Evolutionary conservation across 23 tunicate genomes (phyloP).

Genomic region (Trididemnum clinides): DNA sequence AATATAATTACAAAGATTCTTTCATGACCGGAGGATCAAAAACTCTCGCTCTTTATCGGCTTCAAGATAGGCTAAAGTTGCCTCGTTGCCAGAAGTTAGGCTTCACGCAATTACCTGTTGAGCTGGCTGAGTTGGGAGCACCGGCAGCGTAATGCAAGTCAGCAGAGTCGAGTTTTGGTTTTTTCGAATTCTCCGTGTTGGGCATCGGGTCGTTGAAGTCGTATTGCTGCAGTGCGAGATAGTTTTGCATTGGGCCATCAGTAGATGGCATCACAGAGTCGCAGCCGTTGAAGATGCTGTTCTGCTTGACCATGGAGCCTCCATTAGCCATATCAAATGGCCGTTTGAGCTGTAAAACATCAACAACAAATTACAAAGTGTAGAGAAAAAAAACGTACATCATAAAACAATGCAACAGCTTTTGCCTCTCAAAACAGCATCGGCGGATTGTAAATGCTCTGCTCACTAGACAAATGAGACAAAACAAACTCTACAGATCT

Average conservation of each 20-base stretch:
- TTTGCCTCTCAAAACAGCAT: too few species aligned
- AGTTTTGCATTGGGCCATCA: background rate
- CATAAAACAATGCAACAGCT: too few species aligned
- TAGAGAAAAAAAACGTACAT: background rate
- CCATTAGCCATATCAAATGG: conserved; percentile 24
- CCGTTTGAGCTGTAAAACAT: conserved; percentile 46
- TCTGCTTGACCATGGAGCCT: conserved; percentile 10
- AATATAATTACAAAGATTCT: too few species aligned
- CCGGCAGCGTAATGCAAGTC: conserved; percentile 17
- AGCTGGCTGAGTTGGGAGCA: background rate
- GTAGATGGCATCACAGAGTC: conserved; percentile 17
- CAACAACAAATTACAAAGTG: background rate
- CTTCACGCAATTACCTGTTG: background rate
- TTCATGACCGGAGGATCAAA: too few species aligned
- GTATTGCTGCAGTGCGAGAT: background rate
- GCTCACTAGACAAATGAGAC: too few species aligned
- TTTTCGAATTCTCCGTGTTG: conserved; percentile 13
- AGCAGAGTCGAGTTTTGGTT: conserved; percentile 45
- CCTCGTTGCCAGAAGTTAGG: too few species aligned
- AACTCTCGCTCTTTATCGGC: too few species aligned
- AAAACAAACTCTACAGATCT: too few species aligned
- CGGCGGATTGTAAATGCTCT: too few species aligned
- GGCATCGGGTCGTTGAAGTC: conserved; percentile 15
- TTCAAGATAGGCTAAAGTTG: too few species aligned
- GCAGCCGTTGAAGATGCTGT: conserved; percentile 37